Conservation (phyloP, 2,888 invertebrate genomes). For the Ormyrus pomaceus region DNA sequence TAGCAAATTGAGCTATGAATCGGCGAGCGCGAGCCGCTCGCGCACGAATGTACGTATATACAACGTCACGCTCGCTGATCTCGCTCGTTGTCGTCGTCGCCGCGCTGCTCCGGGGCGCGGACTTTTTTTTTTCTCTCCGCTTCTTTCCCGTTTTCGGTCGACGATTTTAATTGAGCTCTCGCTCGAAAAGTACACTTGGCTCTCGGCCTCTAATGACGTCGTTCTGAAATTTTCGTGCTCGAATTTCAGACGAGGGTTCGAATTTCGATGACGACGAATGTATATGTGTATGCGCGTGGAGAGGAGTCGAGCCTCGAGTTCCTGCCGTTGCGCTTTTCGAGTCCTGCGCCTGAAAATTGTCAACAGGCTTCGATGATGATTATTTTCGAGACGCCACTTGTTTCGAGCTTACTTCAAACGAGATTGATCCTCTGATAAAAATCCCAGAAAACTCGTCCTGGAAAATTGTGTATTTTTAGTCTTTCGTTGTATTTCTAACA, state of each 20-base stretch:
- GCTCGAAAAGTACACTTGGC: neutral
- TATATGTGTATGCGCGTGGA: no score
- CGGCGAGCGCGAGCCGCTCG: slow-evolving; percentile 6
- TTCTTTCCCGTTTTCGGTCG: neutral
- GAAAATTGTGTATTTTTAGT: no score
- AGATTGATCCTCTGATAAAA: no score
- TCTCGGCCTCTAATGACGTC: slow-evolving; percentile 11
- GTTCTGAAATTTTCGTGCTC: slow-evolving; percentile 13
- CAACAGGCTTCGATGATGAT: no score
- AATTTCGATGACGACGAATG: neutral
- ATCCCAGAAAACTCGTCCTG: no score
- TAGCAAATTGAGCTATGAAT: slow-evolving; percentile 37
- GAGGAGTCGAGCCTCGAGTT: no score
- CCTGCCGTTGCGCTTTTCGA: no score
- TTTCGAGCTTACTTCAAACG: no score
- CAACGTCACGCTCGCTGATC: slow-evolving; percentile 10
- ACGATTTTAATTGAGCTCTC: neutral
- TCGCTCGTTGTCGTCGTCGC: neutral
- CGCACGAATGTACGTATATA: neutral
- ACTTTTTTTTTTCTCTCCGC: neutral
- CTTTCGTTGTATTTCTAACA: no score
- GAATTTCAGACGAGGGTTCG: slow-evolving; percentile 1
- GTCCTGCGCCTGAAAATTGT: no score
- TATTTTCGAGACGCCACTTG: no score
- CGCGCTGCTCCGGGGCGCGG: neutral